Base-by-base conservation (phyloP, 2,113 vertebrate genomes). In the Corydoras sp. region DNA sequence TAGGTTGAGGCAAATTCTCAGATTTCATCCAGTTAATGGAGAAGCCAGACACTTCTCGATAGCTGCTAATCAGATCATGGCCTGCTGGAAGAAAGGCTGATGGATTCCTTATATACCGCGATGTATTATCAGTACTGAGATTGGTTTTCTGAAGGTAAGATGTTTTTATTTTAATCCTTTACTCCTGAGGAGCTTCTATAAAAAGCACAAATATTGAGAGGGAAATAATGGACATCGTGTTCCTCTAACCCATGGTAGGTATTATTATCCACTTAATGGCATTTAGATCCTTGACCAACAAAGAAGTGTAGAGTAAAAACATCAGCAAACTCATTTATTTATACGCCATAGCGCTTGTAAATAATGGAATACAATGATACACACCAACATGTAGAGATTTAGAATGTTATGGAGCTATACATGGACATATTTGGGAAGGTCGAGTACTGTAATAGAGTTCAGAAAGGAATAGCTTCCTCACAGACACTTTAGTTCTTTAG, bases 21-120 rank as follows among this genome's bases (percentile, higher is more conserved):
- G 65, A 56, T 56, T 58, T 58, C 65, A 35, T 9, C 31, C n/a
- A 1, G 31, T 55, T 68, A 68, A 68, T 68, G 31, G 65, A 68
- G 54, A 56, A 18, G 51, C 54, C 65, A 58, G 65, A 68, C n/a
- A 3, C 65, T 58, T 43, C 3, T 6, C 53, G 32, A 43, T 43
- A 68, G 54, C 11, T 68, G n/a, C 35, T 68, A 68, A 68, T 68
- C 65, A 68, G 31, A 68, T 68, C 54, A 24, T n/a, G 10, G 5
- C 10, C 51, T 55, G 31, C 65, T 58, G 65, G 31, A 31, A 68
- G 54, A 24, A 48, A 14, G 15, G n/a, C 15, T 43, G 65, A 68
- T 68, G 65, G 65, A 56, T 68, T 68, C 65, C 56, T 58, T 68
- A 68, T 58, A 31, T 56, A 68, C 31, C 55, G n/a, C 43, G 12